Percentiles rank a stretch among this genome's conserved stretches.
phyloP scores from a whole-genome alignment of 2,113 vertebrate species.

The Mus pahari region DNA sequence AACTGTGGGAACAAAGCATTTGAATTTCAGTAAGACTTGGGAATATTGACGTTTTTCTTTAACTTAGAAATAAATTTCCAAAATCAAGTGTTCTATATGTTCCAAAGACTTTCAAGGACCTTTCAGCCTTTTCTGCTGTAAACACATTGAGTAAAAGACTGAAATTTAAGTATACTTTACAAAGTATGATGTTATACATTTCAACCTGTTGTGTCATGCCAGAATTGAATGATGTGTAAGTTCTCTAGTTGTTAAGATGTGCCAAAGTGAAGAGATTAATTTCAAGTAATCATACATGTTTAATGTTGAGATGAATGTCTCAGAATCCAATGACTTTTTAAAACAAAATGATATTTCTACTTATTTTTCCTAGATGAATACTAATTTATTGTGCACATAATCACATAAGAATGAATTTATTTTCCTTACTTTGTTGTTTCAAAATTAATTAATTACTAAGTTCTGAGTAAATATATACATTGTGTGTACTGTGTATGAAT shows the following conservation, averaged over 20 bases:
- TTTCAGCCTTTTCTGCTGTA: constrained; percentile 77
- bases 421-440: constrained; percentile 68
- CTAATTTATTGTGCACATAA: constrained; percentile 81
- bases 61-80: constrained; percentile 83
- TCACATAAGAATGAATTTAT: constrained; percentile 78
- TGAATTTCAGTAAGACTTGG: constrained; percentile 83
- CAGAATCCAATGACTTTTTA: constrained; percentile 83
- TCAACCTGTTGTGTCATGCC: constrained; percentile 57
- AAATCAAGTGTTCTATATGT: constrained; percentile 69
- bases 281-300: constrained; percentile 72
- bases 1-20: constrained; percentile 81
- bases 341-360: constrained; percentile 84
- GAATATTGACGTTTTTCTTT: constrained; percentile 75
- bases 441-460: constrained; percentile 61
- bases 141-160: constrained; percentile 76
- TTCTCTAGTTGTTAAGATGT: constrained; percentile 78
- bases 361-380: constrained; percentile 82
- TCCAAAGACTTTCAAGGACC: constrained; percentile 79
- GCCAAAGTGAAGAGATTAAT: constrained; percentile 78
- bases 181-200: constrained; percentile 73
- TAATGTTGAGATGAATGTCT: constrained; percentile 80
- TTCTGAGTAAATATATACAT: constrained; percentile 69
- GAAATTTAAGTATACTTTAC: constrained; percentile 77
- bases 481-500: constrained; percentile 60
- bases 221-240: constrained; percentile 69